Evolutionary conservation across 1,140 invertebrate species (phyloP).

Genomic region (Hyphantria cunea): DNA sequence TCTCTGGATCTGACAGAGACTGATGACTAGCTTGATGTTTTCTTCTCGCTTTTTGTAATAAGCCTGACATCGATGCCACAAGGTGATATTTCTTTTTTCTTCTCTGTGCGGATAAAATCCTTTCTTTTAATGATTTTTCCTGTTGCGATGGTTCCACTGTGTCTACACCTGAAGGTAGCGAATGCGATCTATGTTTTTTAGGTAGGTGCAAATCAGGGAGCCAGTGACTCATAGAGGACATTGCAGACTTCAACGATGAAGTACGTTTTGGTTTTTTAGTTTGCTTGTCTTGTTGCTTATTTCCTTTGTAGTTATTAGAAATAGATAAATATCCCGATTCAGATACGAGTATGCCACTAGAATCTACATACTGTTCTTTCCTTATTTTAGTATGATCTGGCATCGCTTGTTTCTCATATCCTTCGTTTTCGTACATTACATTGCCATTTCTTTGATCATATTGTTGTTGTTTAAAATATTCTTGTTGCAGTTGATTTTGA

Average conservation of each 20-base stretch:
- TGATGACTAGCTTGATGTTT: conserved; percentile 83
- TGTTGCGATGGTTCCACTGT: conserved; percentile 76
- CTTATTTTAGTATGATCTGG: conserved; percentile 59
- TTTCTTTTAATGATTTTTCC: conserved; percentile 76
- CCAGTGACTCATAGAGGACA: conserved; percentile 91
- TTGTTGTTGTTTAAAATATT: conserved; percentile 80
- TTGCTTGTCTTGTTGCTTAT: conserved; percentile 82
- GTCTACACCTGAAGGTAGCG: conserved; percentile 88
- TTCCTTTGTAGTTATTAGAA: conserved; percentile 84
- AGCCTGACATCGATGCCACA: conserved; percentile 90
- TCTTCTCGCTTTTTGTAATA: conserved; percentile 90
- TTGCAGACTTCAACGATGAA: conserved; percentile 90
- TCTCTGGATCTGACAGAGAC: conserved; percentile 89
- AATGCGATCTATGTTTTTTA: conserved; percentile 90
- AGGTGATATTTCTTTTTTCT: conserved; percentile 90
- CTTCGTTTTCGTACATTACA: conserved; percentile 76
- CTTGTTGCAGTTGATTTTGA: conserved; percentile 82
- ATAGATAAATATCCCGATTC: conserved; percentile 92
- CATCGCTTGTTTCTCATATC: conserved; percentile 67
- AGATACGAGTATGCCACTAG: conserved; percentile 87
- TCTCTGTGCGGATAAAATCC: conserved; percentile 73
- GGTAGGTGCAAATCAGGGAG: conserved; percentile 90
- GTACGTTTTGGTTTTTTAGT: conserved; percentile 87
- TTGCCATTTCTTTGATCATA: conserved; percentile 77
- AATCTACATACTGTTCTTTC: conserved; percentile 76